A percentile compares a stretch with the other conserved stretches of the same genome.
These are phyloP conservation scores for Cetoscarus ocellatus DNA, from an alignment of 2,797 vertebrate genomes.

Conservation along the genomic window DNA sequence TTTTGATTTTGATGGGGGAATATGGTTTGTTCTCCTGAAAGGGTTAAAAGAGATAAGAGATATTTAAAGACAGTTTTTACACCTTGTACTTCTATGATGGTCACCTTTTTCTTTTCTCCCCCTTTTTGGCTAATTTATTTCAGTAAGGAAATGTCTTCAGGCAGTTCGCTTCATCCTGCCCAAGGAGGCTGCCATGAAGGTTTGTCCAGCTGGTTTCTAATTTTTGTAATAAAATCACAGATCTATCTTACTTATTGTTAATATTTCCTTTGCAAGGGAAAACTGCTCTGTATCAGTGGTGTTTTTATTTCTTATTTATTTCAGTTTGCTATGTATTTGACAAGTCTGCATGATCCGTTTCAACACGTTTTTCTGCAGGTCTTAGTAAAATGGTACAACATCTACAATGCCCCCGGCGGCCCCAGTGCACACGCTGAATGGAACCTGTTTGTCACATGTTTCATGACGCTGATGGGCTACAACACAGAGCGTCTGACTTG, in stretches of 20 bases:
- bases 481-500: slow-evolving; percentile 94
- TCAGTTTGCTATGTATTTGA: background rate
- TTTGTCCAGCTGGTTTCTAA: slow-evolving; percentile 36
- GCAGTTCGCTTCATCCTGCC: slow-evolving; percentile 93
- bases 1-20: too few species aligned
- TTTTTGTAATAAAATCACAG: background rate
- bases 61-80: background rate
- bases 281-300: background rate
- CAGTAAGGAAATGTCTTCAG: slow-evolving; percentile 94
- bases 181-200: slow-evolving; percentile 93
- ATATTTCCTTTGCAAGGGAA: background rate
- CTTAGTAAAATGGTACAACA: slow-evolving; percentile 98
- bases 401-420: slow-evolving; percentile 95
- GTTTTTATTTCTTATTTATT: background rate
- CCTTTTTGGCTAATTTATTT: slow-evolving; percentile 4
- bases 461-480: slow-evolving; percentile 98
- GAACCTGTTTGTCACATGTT: slow-evolving; percentile 95
- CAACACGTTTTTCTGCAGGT: slow-evolving; percentile 70
- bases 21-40: too few species aligned
- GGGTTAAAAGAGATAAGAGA: too few species aligned
- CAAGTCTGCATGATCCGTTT: background rate
- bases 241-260: background rate
- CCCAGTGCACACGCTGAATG: slow-evolving; percentile 94
- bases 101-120: background rate
- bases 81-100: slow-evolving; percentile 11